Evolutionary conservation across 2,113 vertebrate species (phyloP), one percentile per base, ranked within the genome.

Genomic region (Scolopax mira): DNA sequence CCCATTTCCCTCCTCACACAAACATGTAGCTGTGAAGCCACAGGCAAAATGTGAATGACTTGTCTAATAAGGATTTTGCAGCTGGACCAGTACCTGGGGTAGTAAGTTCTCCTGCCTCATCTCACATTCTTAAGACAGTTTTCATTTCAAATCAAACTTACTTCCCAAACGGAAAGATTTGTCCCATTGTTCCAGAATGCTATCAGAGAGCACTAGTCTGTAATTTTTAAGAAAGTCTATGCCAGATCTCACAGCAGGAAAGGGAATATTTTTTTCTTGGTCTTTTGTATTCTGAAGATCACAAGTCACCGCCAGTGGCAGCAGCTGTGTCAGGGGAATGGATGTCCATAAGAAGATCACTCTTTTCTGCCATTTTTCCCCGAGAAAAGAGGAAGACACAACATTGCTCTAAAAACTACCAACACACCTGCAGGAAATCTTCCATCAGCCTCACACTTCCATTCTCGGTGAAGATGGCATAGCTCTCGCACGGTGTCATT

Each of bases 161-260:
- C 64, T 97, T 95, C 78, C 93, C 81, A 94, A 97, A 97, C 33
- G 39, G 82, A 95, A 89, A 97, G 85, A 92, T 91, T 86, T 77
- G 58, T 77, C 87, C 86, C 82, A n/a, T 31, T 85, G 62, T 91
- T 96, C 81, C 95, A 96, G 79, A 97, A 97, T 62, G 84, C 87
- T 85, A 88, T 85, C 94, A 78, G 90, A 48, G 92, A 69, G 64
- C 39, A 55, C 19, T 60, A 48, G 57, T 54, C 75, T n/a, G 42
- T 31, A 95, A 79, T 81, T 96, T 96, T 96, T 94, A 94, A 94
- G 94, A 89, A 93, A 96, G 85, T 52, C 48, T 85, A 94, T 96
- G 82, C 78, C 87, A 91, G 73, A 52, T 94, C 75, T 96, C 92
- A 82, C 74, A 95, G 42, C 82, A 96, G 90, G 93, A 97, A 97